phyloP scores from a whole-genome alignment of 2,797 vertebrate genomes.

The Apogon talboti region DNA sequence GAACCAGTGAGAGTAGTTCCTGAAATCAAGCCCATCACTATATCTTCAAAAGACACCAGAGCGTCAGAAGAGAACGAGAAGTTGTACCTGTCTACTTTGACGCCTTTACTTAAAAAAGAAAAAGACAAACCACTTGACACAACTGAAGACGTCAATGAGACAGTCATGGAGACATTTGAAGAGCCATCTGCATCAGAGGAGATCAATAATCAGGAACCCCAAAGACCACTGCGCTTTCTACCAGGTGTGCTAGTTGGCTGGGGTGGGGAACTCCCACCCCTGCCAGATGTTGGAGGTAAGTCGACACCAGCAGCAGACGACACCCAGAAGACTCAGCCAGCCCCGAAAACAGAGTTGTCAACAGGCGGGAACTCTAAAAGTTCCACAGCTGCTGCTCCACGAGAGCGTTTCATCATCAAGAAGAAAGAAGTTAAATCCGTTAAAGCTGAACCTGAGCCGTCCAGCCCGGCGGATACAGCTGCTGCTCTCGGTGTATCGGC shows the following conservation, averaged over 20 bases:
- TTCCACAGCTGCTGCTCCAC: conserved; percentile 68
- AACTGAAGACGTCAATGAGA: conserved; percentile 78
- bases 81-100: conserved; percentile 90
- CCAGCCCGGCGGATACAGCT: conserved; percentile 46
- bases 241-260: conserved; percentile 94
- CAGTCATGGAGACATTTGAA: conserved; percentile 71
- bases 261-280: conserved; percentile 90
- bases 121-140: conserved; percentile 83
- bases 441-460: conserved; percentile 69
- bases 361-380: conserved; percentile 76
- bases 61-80: conserved; percentile 86
- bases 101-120: conserved; percentile 86
- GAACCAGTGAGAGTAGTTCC: conserved; percentile 84
- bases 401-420: conserved; percentile 85
- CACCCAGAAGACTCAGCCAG: conserved; percentile 80
- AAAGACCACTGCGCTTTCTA: conserved; percentile 94
- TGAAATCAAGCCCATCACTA: conserved; percentile 87
- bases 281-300: conserved; percentile 88
- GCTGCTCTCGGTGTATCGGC: conserved; percentile 41
- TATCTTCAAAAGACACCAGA: conserved; percentile 79
- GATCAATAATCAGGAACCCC: conserved; percentile 82
- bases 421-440: conserved; percentile 82
- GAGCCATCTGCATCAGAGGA: conserved; percentile 83
- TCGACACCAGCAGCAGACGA: conserved; percentile 81
- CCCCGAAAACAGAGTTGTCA: conserved; percentile 56